These are phyloP conservation scores for Leptopilina syphax DNA, from an alignment of 2,888 invertebrate species.

Conservation along the genomic window DNA sequence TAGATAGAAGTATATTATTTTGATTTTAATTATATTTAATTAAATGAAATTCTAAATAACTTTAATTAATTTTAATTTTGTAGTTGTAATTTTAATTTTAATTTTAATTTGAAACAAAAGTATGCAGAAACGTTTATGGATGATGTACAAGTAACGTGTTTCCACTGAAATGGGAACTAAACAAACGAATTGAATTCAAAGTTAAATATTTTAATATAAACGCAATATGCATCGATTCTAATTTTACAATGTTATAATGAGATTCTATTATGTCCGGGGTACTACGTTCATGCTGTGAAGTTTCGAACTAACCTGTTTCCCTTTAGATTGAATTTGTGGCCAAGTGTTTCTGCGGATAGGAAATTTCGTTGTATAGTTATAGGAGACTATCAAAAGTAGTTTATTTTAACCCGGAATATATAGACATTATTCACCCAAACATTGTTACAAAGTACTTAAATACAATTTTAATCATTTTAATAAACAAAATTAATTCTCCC, in stretches of 20 bases:
- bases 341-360: conserved; percentile 37
- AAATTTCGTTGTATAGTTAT: conserved; percentile 34
- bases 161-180: background rate
- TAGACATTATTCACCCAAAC: background rate
- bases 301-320: conserved; percentile 35
- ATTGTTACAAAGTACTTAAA: background rate
- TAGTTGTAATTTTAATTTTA: no score
- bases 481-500: background rate
- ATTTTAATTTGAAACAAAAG: no score
- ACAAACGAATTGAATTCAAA: background rate
- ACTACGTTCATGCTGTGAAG: conserved; percentile 22
- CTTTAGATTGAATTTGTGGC: conserved; percentile 40
- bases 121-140: no score
- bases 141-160: no score
- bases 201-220: conserved; percentile 2
- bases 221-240: conserved; percentile 18
- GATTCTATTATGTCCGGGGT: conserved; percentile 18
- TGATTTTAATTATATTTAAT: no score
- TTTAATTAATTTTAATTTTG: no score
- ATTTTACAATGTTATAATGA: conserved; percentile 35
- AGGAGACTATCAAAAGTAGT: conserved; percentile 28
- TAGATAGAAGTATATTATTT: no score
- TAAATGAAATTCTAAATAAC: no score
- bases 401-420: conserved; percentile 3
- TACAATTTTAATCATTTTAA: background rate